Conservation (phyloP, 1,140 invertebrate genomes). For the Drosophila watanabei region DNA sequence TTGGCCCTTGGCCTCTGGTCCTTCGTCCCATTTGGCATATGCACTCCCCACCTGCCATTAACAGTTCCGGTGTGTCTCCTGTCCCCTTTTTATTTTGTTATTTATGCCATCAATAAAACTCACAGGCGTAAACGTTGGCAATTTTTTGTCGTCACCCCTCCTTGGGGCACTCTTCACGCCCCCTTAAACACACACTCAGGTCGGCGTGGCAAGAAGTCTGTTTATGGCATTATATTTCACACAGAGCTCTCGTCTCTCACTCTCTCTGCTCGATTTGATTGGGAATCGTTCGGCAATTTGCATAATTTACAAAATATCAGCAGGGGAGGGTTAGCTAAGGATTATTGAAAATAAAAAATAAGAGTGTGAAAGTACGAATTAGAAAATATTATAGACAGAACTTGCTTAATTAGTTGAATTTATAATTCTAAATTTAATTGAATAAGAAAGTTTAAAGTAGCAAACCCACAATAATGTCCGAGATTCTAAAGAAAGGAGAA, state of each 20-base stretch:
- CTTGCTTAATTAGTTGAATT: too few species aligned
- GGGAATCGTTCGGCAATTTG: constrained; percentile 53
- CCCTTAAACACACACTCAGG: constrained; percentile 16
- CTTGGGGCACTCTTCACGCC: constrained; percentile 7
- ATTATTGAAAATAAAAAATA: too few species aligned
- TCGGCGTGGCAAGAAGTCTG: constrained; percentile 44
- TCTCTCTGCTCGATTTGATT: constrained; percentile 52
- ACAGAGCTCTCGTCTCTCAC: constrained; percentile 10
- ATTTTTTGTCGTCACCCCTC: constrained; percentile 37
- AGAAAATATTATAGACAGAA: background rate
- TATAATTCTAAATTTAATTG: too few species aligned
- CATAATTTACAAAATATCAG: constrained; percentile 18
- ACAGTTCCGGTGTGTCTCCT: constrained; percentile 24
- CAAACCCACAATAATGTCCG: too few species aligned
- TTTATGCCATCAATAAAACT: constrained; percentile 74
- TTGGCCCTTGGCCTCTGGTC: background rate
- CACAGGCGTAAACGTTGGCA: constrained; percentile 52
- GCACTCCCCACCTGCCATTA: constrained; percentile 39
- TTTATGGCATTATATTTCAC: constrained; percentile 60
- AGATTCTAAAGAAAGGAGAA: too few species aligned
- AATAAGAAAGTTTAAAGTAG: too few species aligned
- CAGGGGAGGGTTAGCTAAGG: background rate
- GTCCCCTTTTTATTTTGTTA: constrained; percentile 54
- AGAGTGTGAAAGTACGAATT: background rate
- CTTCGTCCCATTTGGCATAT: constrained; percentile 25